phyloP scores from a whole-genome alignment of 2,797 vertebrate genomes.

The Staurois parvus region DNA sequence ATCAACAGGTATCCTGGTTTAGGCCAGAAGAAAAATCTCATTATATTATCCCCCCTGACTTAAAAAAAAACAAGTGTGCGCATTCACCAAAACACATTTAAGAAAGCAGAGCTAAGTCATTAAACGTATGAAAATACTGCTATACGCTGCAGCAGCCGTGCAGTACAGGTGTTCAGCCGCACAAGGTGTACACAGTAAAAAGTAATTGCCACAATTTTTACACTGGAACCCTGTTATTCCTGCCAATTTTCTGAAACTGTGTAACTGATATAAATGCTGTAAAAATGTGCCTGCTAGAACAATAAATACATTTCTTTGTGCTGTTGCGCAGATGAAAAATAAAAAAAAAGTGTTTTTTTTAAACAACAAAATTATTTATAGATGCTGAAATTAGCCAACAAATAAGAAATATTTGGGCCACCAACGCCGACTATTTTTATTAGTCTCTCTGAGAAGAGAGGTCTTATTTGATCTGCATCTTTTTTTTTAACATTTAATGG shows the following conservation, averaged over 20 bases:
- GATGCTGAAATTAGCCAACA: slow-evolving; percentile 53
- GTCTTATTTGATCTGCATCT: slow-evolving; percentile 56
- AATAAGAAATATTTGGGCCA: slow-evolving; percentile 60
- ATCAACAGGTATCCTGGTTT: neutral
- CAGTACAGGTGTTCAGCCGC: slow-evolving; percentile 56
- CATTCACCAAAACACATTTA: slow-evolving; percentile 15
- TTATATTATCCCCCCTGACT: neutral
- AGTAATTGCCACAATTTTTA: slow-evolving; percentile 60
- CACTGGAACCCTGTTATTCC: slow-evolving; percentile 59
- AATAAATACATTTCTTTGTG: slow-evolving; percentile 60
- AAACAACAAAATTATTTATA: slow-evolving; percentile 59
- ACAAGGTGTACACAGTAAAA: slow-evolving; percentile 63
- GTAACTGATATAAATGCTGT: slow-evolving; percentile 60
- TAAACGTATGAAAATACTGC: slow-evolving; percentile 40
- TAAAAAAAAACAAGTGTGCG: neutral
- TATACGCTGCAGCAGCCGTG: neutral
- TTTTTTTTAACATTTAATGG: slow-evolving; percentile 42
- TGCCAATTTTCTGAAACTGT: slow-evolving; percentile 57
- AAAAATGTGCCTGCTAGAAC: slow-evolving; percentile 55
- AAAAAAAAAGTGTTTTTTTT: slow-evolving; percentile 35
- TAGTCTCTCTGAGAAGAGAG: slow-evolving; percentile 34
- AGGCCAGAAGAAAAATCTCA: neutral
- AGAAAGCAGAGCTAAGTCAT: slow-evolving; percentile 49
- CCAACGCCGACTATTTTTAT: slow-evolving; percentile 51
- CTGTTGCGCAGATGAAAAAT: slow-evolving; percentile 52